These are phyloP conservation scores for Cylindroiulus punctatus DNA, from an alignment of 2,888 invertebrate genomes.

Conservation along the genomic window DNA sequence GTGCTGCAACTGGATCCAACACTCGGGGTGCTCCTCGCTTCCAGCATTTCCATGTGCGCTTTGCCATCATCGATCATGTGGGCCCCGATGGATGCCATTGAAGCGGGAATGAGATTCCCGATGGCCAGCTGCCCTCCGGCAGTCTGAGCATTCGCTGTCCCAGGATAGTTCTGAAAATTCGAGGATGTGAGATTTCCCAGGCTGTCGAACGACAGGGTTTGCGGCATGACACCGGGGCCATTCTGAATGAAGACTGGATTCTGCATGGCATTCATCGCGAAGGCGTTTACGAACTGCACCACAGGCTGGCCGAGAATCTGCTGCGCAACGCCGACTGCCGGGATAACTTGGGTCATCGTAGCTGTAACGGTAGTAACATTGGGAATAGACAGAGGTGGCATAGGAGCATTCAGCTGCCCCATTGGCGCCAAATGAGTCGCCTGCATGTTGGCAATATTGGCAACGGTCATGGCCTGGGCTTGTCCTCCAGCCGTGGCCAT, in stretches of 20 bases:
- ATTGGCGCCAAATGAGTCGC: slow-evolving; percentile 60
- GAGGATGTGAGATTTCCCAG: slow-evolving; percentile 53
- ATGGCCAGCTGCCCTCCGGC: slow-evolving; percentile 45
- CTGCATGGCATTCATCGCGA: slow-evolving; percentile 61
- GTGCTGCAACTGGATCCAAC: slow-evolving; percentile 60
- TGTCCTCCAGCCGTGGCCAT: slow-evolving; percentile 59
- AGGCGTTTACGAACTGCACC: slow-evolving; percentile 78
- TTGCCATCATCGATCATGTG: slow-evolving; percentile 54
- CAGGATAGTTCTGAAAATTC: slow-evolving; percentile 42
- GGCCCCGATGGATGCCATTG: slow-evolving; percentile 41
- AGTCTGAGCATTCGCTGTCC: background rate
- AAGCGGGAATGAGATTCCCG: slow-evolving; percentile 39
- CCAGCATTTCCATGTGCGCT: slow-evolving; percentile 58
- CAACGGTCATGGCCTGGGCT: slow-evolving; percentile 58
- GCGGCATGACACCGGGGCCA: slow-evolving; percentile 55
- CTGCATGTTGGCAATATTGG: slow-evolving; percentile 60
- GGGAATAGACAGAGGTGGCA: slow-evolving; percentile 63
- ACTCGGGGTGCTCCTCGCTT: slow-evolving; percentile 60
- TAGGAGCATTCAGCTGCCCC: slow-evolving; percentile 61
- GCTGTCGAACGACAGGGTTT: slow-evolving; percentile 54
- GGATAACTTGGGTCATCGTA: slow-evolving; percentile 64
- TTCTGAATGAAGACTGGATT: slow-evolving; percentile 61
- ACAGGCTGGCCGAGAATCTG: slow-evolving; percentile 61
- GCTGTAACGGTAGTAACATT: slow-evolving; percentile 63
- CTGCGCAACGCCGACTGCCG: slow-evolving; percentile 62